Base-by-base conservation (phyloP, 1,140 invertebrate species). In the Drosophila setifemur region DNA sequence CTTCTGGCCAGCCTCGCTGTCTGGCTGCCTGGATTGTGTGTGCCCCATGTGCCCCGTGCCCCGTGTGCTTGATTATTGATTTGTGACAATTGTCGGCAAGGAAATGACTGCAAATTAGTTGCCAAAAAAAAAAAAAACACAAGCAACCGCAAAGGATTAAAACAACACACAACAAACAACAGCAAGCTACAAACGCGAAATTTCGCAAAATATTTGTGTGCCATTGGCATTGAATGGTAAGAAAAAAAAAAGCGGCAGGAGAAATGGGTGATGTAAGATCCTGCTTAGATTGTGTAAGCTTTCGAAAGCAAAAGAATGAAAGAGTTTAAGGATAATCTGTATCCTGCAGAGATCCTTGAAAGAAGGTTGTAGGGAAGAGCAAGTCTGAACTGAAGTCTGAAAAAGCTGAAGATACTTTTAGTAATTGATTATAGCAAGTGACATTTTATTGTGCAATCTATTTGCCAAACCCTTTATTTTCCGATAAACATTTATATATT, bases 51-150 rank as follows among this genome's bases (percentile, higher is more conserved):
- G 52, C 54, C 49, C 42, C 44, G 55, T n/a, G n/a, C n/a, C n/a
- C n/a, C n/a, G n/a, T n/a, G 29, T 71, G 29, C 60, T 71, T 60
- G 67, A 71, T 70, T 66, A 72, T 66, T 81, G 53, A 66, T 58
- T 63, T 57, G 57, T 71, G 54, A 82, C 76, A 68, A 66, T 74
- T 53, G 43, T 71, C 44, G 57, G 25, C 49, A 48, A 54, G 55
- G 75, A 73, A 76, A 73, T 73, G 73, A 61, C 37, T 57, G 39
- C 40, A 53, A 63, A 67, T 67, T 67, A 64, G 11, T 58, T 52
- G 40, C 61, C 25, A 33, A 21, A 49, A 26, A 33, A 64, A 37
- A 26, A 8, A 11, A 33, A 21, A 49, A 26, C 37, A 64, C 37
- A 26, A 8, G 14, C n/a, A 37, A 16, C 14, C 9, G 18, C 43